Percentiles rank a stretch among this genome's conserved stretches.
Conservation (phyloP, 2,888 invertebrate species). For the Stenoptilia bipunctidactyla region DNA sequence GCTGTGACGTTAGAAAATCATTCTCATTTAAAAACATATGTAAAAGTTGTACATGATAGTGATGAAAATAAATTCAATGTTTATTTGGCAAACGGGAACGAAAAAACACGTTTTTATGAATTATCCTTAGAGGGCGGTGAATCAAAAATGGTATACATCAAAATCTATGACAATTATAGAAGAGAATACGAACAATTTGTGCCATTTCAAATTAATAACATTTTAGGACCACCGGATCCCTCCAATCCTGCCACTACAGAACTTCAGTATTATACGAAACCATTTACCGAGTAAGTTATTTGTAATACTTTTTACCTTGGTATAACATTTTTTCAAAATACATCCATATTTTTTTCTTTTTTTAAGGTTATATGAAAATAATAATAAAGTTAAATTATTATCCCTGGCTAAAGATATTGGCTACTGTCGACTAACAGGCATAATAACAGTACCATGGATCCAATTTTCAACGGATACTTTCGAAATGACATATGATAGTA, state of each 20-base stretch:
- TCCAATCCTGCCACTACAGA: slow-evolving; percentile 34
- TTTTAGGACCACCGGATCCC: slow-evolving; percentile 65
- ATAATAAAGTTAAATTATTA: slow-evolving; percentile 42
- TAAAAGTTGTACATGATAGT: slow-evolving; percentile 38
- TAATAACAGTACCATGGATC: slow-evolving; percentile 54
- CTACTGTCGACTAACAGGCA: slow-evolving; percentile 45
- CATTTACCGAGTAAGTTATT: slow-evolving; percentile 39
- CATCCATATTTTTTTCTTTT: slow-evolving; percentile 7
- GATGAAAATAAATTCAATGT: slow-evolving; percentile 51
- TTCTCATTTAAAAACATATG: slow-evolving; percentile 29
- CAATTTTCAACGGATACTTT: slow-evolving; percentile 45
- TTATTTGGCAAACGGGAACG: slow-evolving; percentile 40
- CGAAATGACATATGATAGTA: slow-evolving; percentile 35
- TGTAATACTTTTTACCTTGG: neutral
- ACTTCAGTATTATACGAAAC: slow-evolving; percentile 38
- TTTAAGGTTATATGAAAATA: slow-evolving; percentile 47
- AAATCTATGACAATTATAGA: slow-evolving; percentile 43
- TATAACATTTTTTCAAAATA: slow-evolving; percentile 4
- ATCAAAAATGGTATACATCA: slow-evolving; percentile 44
- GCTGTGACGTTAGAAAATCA: slow-evolving; percentile 50
- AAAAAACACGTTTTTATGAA: slow-evolving; percentile 36
- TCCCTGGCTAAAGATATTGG: slow-evolving; percentile 43
- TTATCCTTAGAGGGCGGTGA: slow-evolving; percentile 44
- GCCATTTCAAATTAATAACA: slow-evolving; percentile 70
- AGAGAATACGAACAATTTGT: slow-evolving; percentile 70